Evolutionary conservation across 2,888 invertebrate genomes (phyloP), one percentile per base, ranked within the genome.

Genomic region (Drosophila antonietae): DNA sequence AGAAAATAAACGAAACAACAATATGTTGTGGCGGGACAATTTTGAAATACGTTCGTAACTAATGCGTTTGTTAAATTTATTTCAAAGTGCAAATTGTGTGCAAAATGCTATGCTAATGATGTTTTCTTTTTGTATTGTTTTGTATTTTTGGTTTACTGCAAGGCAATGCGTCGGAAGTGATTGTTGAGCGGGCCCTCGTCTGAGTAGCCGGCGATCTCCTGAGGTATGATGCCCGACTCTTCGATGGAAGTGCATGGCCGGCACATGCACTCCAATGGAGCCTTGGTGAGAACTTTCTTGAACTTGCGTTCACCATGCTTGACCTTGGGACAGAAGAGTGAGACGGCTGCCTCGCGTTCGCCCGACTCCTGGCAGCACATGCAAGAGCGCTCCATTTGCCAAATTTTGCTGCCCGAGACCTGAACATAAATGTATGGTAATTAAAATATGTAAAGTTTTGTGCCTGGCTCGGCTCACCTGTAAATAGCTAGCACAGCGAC

Each of bases 281-380:
- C 98, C 92, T 97, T 97, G 7, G 98, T 98, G n/a, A 96, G 95
- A 3, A 98, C 96, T 95, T 97, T 97, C 91, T 96, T 95, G 89
- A 97, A 96, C 93, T 96, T 96, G 59, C 96, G 95, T 89, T 97
- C 97, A 74, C 97, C 97, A 68, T 95, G 95, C 90, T 96, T 96
- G 15, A 97, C 97, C 92, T 97, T 97, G 1, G 98, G 98, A 90
- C 98, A 98, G 92, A 96, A 96, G 35, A 98, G 93, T 9, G 97
- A 96, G 12, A 98, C 97, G 20, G 96, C 95, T 2, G 98, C 98
- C 93, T 98, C 98, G 78, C 98, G 94, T 93, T 98, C 97, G 4
- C 97, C 97, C 81, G 97, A 97, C 92, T 98, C 98, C 93, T 98
- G 98, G 91, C 98, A 98, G 92, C 98, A 98, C 95, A 97, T 98